Evolutionary conservation across 2,888 invertebrate species (phyloP).

Genomic region (Ectemnius cavifrons): DNA sequence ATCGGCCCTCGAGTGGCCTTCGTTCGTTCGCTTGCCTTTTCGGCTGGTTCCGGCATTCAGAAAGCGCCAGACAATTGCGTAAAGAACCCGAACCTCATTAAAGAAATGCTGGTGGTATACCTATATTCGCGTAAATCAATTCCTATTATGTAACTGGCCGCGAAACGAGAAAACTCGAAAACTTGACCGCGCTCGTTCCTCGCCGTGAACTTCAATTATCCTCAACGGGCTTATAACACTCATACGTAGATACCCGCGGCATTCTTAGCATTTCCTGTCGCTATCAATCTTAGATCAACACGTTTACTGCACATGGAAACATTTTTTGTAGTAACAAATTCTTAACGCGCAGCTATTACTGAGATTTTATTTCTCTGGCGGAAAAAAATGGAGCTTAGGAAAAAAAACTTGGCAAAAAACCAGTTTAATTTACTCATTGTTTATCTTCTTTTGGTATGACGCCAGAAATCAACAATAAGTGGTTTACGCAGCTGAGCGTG

Average conservation of each 20-base stretch:
- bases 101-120: slow-evolving; percentile 11
- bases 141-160: slow-evolving; percentile 22
- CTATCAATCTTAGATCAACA: not conserved
- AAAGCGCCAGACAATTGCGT: slow-evolving; percentile 10
- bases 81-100: slow-evolving; percentile 25
- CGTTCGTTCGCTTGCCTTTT: not conserved
- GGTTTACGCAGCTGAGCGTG: too few species aligned
- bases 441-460: too few species aligned
- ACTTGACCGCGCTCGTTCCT: not conserved
- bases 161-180: not conserved
- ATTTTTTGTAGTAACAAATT: too few species aligned
- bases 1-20: slow-evolving; percentile 2
- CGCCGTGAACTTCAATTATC: not conserved
- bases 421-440: too few species aligned
- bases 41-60: not conserved
- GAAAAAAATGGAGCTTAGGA: too few species aligned
- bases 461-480: too few species aligned
- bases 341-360: too few species aligned
- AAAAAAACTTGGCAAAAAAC: too few species aligned
- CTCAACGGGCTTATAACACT: too few species aligned
- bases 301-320: not conserved
- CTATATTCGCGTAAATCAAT: not conserved
- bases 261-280: slow-evolving; percentile 14
- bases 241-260: not conserved
- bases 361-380: too few species aligned